Conservation (phyloP, 64 coral and sea anemone species). For the Pocillopora damicornis region DNA sequence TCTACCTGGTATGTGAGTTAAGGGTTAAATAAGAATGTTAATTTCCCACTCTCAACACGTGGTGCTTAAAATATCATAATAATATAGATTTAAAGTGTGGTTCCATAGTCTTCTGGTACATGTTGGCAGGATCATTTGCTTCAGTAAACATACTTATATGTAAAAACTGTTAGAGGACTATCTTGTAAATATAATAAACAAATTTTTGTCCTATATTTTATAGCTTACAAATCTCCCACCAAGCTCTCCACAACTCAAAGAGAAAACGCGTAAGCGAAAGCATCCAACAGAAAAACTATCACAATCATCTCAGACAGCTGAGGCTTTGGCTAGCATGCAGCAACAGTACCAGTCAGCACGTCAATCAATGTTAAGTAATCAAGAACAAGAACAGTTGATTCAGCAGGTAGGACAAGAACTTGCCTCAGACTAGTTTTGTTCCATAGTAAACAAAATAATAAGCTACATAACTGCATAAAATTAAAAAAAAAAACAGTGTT, state of each 20-base stretch:
- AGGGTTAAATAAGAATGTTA: too few species aligned
- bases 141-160: too few species aligned
- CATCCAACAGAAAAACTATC: constrained; percentile 55
- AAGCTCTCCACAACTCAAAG: constrained; percentile 48
- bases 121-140: too few species aligned
- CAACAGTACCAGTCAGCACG: constrained; percentile 20
- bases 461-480: not conserved
- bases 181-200: too few species aligned
- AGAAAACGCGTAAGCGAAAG: constrained; percentile 73
- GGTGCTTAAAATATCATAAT: too few species aligned
- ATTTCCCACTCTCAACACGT: not conserved
- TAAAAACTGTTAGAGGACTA: too few species aligned
- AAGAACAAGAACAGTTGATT: constrained; percentile 16
- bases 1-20: too few species aligned
- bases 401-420: not conserved
- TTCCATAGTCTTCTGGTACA: too few species aligned
- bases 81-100: too few species aligned
- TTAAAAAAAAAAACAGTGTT: too few species aligned
- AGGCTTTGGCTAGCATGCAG: constrained; percentile 80
- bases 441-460: too few species aligned
- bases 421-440: not conserved
- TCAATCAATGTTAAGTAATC: not conserved
- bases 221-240: constrained; percentile 75
- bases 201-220: not conserved
- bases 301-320: constrained; percentile 72